Evolutionary conservation across 2,888 invertebrate genomes (phyloP).

Genomic region (Tribolium freemani): DNA sequence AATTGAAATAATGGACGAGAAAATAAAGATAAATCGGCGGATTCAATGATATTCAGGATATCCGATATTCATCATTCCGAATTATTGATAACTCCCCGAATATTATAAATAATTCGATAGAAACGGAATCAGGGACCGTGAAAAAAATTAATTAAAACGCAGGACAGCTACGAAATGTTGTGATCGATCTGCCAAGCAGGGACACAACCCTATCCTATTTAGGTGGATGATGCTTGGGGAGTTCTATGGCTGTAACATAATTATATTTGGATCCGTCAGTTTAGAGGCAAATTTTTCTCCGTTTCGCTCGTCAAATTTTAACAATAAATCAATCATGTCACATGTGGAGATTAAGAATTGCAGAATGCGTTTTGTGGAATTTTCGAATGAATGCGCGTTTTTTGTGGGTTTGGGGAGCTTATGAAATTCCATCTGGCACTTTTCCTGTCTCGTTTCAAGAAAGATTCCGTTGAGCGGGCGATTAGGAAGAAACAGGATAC

Average conservation of each 20-base stretch:
- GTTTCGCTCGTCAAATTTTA: background rate
- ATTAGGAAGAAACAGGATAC: slow-evolving; percentile 12
- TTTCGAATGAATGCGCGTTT: no score
- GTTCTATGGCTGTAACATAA: slow-evolving; percentile 12
- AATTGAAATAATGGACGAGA: slow-evolving; percentile 26
- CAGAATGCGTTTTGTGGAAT: no score
- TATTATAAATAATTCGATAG: background rate
- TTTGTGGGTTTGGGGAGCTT: no score
- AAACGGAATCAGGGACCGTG: background rate
- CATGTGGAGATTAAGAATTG: no score
- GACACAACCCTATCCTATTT: slow-evolving; percentile 4
- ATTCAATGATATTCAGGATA: slow-evolving; percentile 21
- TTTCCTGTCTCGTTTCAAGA: background rate
- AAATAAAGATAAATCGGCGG: slow-evolving; percentile 28
- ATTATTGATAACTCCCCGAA: slow-evolving; percentile 6
- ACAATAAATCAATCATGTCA: background rate
- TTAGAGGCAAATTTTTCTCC: no score
- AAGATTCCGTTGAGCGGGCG: background rate
- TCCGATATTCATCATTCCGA: slow-evolving; percentile 20
- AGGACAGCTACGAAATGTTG: background rate
- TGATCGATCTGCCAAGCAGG: slow-evolving; percentile 2
- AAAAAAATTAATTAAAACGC: background rate
- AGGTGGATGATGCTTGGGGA: slow-evolving; percentile 12
- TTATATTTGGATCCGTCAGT: slow-evolving; percentile 11
- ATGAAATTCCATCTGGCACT: background rate